Percentiles rank a stretch among this genome's conserved stretches.
Evolutionary conservation across 2,797 vertebrate genomes (phyloP).

Genomic region (Lemur catta): DNA sequence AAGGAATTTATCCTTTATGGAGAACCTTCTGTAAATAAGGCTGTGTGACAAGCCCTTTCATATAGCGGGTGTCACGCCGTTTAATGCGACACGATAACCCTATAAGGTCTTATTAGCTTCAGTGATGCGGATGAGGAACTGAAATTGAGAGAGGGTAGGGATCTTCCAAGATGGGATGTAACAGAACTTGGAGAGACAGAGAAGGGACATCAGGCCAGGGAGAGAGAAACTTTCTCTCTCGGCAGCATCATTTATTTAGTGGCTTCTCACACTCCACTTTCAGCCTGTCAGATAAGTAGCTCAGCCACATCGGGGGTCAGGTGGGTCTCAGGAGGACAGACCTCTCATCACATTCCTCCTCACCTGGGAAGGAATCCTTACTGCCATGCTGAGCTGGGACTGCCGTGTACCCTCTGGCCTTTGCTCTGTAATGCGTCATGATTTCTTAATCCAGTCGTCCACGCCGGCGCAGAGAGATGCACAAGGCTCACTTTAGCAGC

Average conservation of each 20-base stretch:
- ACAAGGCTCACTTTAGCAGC: neutral
- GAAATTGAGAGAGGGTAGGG: neutral
- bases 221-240: neutral
- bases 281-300: neutral
- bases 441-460: neutral
- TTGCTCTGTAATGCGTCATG: neutral
- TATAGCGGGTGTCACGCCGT: neutral
- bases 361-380: neutral
- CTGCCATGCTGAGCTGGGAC: neutral
- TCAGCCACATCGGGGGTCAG: neutral
- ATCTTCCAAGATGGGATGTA: neutral
- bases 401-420: neutral
- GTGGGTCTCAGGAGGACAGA: neutral
- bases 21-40: neutral
- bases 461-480: neutral
- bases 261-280: neutral
- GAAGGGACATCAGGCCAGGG: neutral
- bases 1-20: neutral
- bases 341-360: neutral
- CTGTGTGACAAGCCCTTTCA: neutral
- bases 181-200: neutral
- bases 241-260: neutral
- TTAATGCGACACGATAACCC: neutral
- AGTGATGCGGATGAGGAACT: neutral
- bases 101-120: neutral